phyloP scores from a whole-genome alignment of 1,140 invertebrate species.

The Anastrepha ludens region DNA sequence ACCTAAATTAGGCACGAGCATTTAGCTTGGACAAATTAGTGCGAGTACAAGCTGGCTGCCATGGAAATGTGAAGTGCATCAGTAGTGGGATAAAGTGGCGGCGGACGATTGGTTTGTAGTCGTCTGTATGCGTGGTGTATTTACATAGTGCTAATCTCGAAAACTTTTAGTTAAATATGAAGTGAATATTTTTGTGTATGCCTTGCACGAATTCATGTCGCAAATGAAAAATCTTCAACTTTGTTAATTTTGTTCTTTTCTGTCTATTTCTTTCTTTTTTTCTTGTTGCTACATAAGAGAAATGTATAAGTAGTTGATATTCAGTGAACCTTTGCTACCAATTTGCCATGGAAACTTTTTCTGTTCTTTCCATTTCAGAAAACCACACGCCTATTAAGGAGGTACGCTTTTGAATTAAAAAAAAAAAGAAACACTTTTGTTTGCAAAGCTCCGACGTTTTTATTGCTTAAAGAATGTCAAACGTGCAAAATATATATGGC shows the following conservation, averaged over 20 bases:
- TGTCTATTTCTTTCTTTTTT: not conserved
- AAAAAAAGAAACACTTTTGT: too few species aligned
- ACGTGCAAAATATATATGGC: too few species aligned
- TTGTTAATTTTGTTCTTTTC: not conserved
- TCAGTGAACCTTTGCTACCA: not conserved
- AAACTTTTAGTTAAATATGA: constrained; percentile 9
- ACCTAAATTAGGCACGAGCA: not conserved
- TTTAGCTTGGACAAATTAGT: not conserved
- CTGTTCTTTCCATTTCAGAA: not conserved
- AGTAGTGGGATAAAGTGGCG: not conserved
- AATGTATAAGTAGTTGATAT: not conserved
- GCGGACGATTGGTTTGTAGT: not conserved
- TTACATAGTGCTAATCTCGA: not conserved
- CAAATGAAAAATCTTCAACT: not conserved
- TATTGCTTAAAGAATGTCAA: too few species aligned
- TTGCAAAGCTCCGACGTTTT: too few species aligned
- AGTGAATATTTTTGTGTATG: not conserved
- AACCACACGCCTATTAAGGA: not conserved
- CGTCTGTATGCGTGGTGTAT: not conserved
- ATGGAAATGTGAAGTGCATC: not conserved
- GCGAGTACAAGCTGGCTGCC: not conserved
- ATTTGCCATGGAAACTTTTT: not conserved
- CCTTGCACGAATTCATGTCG: not conserved
- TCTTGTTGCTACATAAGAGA: not conserved
- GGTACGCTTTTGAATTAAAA: too few species aligned